Evolutionary conservation across 1,140 invertebrate genomes (phyloP), one percentile per base, ranked within the genome.

Genomic region (Zophobas morio): DNA sequence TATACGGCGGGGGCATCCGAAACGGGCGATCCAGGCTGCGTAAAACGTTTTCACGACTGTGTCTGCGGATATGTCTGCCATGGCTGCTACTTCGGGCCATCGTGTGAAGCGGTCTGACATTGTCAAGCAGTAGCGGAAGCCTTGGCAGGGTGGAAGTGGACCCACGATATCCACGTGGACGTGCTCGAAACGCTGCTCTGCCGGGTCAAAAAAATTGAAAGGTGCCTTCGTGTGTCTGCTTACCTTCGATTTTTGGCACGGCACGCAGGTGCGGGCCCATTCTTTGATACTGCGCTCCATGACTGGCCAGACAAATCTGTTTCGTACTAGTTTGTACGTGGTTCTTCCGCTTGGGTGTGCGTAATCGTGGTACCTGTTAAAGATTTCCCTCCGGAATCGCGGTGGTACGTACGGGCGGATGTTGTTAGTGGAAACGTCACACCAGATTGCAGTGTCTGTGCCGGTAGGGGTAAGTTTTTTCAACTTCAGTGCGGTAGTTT

Each of bases 131-230:
- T 89, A 89, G 6, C 35, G 49, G 49, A 74, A 84, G 5, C 82
- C 85, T 3, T 84, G 37, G 0, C 81, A 81, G 1, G 73, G 70
- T 35, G 87, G 86, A 1, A 90, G 60, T 0, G 86, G 88, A 0
- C 87, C 86, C 5, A 90, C 82, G 0, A 90, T 82, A 80, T 90
- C 89, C 0, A 90, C 77, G 79, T 90, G 86, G 0, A 90, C 79
- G 72, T 88, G 85, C 1, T 78, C 49, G 70, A 78, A 81, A 6
- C 76, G 63, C 37, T 32, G 40, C 2, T 70, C 60, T 6, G 77
- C 1, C 40, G 75, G 20, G 1, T 74, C n/a, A 71, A 77, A 72
- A 37, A 3, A 20, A 46, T 70, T 20, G 1, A 78, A 20, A 63
- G 60, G 49, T 4, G 73, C 0, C 63, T 39, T 3, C 33, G 77